A percentile compares a stretch with the other conserved stretches of the same genome.
phyloP scores from a whole-genome alignment of 2,797 vertebrate species.

The Melanotaenia maccullochi region DNA sequence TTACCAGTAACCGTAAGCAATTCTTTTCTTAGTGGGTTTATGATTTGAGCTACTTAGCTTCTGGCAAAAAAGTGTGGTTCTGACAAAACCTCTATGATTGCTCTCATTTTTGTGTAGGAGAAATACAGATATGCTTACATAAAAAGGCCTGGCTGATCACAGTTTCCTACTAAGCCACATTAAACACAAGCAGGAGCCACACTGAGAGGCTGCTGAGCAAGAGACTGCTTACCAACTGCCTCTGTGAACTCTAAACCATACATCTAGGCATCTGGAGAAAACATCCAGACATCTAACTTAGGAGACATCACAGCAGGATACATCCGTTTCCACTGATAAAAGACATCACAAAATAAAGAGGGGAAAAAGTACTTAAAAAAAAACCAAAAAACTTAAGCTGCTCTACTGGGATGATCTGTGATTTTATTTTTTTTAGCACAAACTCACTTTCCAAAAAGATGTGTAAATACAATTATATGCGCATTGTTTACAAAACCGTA shows the following conservation, averaged over 20 bases:
- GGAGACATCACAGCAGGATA: slow-evolving; percentile 15
- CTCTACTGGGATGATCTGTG: too few species aligned
- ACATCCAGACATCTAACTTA: slow-evolving; percentile 34
- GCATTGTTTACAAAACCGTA: not conserved
- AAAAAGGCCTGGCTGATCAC: slow-evolving; percentile 54
- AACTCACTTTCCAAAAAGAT: not conserved
- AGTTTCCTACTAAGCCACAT: slow-evolving; percentile 54
- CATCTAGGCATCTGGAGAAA: slow-evolving; percentile 53
- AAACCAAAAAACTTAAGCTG: too few species aligned
- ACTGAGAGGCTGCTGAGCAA: slow-evolving; percentile 33
- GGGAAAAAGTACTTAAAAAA: too few species aligned
- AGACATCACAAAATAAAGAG: not conserved
- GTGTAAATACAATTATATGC: not conserved
- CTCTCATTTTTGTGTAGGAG: slow-evolving; percentile 19
- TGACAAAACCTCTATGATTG: slow-evolving; percentile 57
- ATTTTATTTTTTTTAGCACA: too few species aligned
- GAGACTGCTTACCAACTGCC: slow-evolving; percentile 22
- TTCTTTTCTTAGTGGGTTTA: slow-evolving; percentile 49
- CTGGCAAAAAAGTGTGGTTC: slow-evolving; percentile 35
- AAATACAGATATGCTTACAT: slow-evolving; percentile 47
- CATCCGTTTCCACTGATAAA: slow-evolving; percentile 25
- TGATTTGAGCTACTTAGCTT: slow-evolving; percentile 53
- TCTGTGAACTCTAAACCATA: slow-evolving; percentile 49
- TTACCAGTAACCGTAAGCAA: slow-evolving; percentile 67
- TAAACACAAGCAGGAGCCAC: slow-evolving; percentile 44